A percentile compares a stretch with the other conserved stretches of the same genome.
phyloP scores from a whole-genome alignment of 2,113 vertebrate species.

The Ptilonorhynchus violaceus region DNA sequence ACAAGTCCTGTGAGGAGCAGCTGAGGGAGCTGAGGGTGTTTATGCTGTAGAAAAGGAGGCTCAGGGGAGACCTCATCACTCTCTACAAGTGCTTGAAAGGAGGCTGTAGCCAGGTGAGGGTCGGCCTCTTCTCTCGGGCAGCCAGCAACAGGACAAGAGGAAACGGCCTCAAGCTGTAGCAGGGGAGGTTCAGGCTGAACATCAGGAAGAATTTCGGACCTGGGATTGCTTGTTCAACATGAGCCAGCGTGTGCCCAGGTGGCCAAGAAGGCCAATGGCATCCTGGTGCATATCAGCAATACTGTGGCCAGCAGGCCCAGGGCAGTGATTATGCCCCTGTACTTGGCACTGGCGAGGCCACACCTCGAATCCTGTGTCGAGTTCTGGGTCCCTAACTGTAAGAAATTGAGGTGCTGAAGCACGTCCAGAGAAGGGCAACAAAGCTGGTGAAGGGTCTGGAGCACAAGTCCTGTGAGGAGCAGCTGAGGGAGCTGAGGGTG shows the following conservation, averaged over 20 bases:
- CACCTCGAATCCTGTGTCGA: fast-evolving
- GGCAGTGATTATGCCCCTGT: fast-evolving
- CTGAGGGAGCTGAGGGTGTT: background rate
- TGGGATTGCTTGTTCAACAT: background rate
- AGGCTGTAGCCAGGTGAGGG: background rate
- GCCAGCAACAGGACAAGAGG: fast-evolving
- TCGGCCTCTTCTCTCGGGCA: fast-evolving
- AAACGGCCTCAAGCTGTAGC: background rate
- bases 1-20: background rate
- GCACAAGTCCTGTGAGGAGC: background rate
- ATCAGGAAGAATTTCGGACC: background rate
- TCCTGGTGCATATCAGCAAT: background rate
- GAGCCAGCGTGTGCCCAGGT: fast-evolving
- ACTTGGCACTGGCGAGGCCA: fast-evolving
- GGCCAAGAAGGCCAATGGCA: background rate
- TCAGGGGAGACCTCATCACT: background rate
- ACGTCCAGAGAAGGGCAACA: fast-evolving
- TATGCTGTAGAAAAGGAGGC: background rate
- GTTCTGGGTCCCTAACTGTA: background rate
- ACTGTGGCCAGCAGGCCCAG: too few species aligned
- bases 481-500: background rate
- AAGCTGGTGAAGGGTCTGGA: background rate
- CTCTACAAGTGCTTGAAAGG: background rate
- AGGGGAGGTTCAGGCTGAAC: background rate
- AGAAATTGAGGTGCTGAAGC: fast-evolving